A percentile compares a stretch with the other conserved stretches of the same genome.
These are phyloP conservation scores for Acanthurus lineatus DNA, from an alignment of 2,797 vertebrate genomes.

Conservation along the genomic window DNA sequence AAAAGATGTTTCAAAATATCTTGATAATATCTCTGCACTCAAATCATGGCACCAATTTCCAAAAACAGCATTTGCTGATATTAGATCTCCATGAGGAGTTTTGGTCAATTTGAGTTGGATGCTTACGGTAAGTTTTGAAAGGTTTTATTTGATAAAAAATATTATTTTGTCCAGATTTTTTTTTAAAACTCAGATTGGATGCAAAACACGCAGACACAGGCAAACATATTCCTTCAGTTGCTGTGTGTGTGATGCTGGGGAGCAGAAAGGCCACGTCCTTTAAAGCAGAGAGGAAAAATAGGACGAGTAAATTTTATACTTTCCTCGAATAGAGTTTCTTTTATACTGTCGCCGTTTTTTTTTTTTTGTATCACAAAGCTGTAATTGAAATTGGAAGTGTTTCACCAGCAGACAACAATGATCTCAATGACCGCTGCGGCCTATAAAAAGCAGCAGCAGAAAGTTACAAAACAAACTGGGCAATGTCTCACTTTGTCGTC, in stretches of 20 bases:
- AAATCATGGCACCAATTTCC: not conserved
- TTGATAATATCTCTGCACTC: not conserved
- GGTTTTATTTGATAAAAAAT: slow-evolving; percentile 4
- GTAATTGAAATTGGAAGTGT: slow-evolving; percentile 60
- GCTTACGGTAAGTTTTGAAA: not conserved
- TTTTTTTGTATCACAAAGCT: slow-evolving; percentile 37
- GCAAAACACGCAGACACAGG: not conserved
- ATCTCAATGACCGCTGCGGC: slow-evolving; percentile 51
- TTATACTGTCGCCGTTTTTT: slow-evolving; percentile 8
- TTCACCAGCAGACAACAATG: slow-evolving; percentile 48
- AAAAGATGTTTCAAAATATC: not conserved
- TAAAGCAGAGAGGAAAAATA: slow-evolving; percentile 17
- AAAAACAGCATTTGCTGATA: slow-evolving; percentile 8
- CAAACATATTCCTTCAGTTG: not conserved
- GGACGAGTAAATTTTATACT: slow-evolving; percentile 3
- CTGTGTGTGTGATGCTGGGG: slow-evolving; percentile 6
- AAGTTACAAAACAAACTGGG: slow-evolving; percentile 77
- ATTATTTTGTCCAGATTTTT: slow-evolving; percentile 17
- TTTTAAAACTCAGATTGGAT: slow-evolving; percentile 23
- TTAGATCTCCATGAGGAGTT: slow-evolving; percentile 1
- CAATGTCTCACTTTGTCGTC: slow-evolving; percentile 79
- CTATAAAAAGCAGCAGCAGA: slow-evolving; percentile 62
- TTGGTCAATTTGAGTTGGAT: not conserved
- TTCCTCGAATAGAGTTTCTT: slow-evolving; percentile 27
- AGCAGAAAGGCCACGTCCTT: slow-evolving; percentile 12